Base-by-base conservation (phyloP, 2,797 vertebrate species). In the Avahi laniger region DNA sequence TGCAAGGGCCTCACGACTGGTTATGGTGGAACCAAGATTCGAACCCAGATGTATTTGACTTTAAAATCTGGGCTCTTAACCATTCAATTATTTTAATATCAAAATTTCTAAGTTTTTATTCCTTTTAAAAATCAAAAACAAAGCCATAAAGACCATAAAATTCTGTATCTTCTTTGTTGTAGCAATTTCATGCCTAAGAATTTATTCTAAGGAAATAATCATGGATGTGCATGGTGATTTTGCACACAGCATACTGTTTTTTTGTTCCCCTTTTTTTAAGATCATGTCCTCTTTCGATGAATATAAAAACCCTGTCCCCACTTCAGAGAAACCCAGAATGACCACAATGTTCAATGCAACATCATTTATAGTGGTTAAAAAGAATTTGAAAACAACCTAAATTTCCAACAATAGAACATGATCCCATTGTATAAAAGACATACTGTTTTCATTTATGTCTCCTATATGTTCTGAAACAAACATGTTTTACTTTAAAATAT, bases 111-210 rank as follows among this genome's bases (percentile, higher is more conserved):
- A n/a, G 17, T 57, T 89, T 76, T 89, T 46, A 87, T 57, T 28
- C 59, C 41, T 86, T 96, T 80, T 46, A 90, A 93, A 94, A 94
- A 73, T 57, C 61, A 95, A 70, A 89, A 73, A 75, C 57, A 85
- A 95, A 83, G 33, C 38, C 43, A 43, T 43, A 82, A 96, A 93
- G 4, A 76, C 24, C 30, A 81, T 43, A 85, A 50, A 91, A 67
- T 70, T 80, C 61, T 59, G 3, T 43, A 54, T 18, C 78, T 5
- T 73, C 43, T 61, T 43, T 63, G 12, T 38, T 67, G 24, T 13
- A 84, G 35, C 15, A 72, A 84, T 46, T 92, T 57, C 69, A 59
- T 3, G 76, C 22, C 79, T 79, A 86, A 93, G 73, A 96, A 76
- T 26, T 13, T 54, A 85, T 82, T 91, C 46, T 89, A 76, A 85